Base-by-base conservation (phyloP, 2,888 invertebrate genomes). In the Ophion slaviceki region DNA sequence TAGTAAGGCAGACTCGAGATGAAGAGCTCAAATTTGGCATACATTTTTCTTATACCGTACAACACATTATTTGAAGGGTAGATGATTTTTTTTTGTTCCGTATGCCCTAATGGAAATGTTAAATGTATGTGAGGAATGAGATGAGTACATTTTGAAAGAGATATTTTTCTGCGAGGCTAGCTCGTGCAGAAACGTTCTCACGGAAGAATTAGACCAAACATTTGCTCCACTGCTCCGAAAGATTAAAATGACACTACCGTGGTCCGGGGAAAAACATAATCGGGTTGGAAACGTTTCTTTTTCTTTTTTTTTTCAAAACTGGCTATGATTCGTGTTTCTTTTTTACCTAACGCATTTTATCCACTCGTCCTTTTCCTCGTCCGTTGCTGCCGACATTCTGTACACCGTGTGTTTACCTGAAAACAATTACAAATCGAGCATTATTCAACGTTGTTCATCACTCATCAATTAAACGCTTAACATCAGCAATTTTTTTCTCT, bases 331-430 rank as follows among this genome's bases (percentile, higher is more conserved):
- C 8, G 5, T 32, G n/a, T 10, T 17, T 40, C 70, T 40, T 74
- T 32, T n/a, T 92, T 91, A 95, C 95, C 95, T 92, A 85, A 99
- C 96, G 92, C 98, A 97, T 93, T 97, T 97, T 92, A 99, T 99
- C 99, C 99, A 99, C 92, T 98, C 98, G 92, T 98, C 98, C 93
- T 99, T 97, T 94, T 99, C 99, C 91, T 99, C 99, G 87, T 96
- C 97, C 71, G 98, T 98, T 71, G 98, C 97, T 17, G 99, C 99
- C 36, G 99, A 99, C 99, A 99, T 99, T 94, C 99, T 96, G 94
- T 96, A 97, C 71, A 97, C 97, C 0, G 96, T 96, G 92, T 97
- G 97, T 94, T 97, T 97, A 82, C 96, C 96, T 94, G 95, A 86
- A 89, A 89, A 47, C n/a, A 67, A 83, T 40, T 57, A 40, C 36